These are phyloP conservation scores for Aproaerema taeniolella DNA, from an alignment of 2,888 invertebrate genomes.

Conservation along the genomic window DNA sequence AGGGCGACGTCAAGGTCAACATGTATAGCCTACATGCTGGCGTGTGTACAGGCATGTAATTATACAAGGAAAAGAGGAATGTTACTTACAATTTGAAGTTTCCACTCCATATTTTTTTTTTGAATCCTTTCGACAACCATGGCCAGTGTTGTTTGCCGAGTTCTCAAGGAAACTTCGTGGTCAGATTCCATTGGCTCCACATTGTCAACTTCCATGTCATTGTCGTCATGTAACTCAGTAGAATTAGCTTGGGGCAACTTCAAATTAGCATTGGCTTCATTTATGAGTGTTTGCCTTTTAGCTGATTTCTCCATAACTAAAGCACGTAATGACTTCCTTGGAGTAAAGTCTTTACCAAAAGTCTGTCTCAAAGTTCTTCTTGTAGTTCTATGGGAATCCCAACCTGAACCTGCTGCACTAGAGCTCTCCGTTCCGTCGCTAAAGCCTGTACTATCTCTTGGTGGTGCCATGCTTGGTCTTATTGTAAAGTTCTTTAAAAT, in stretches of 20 bases:
- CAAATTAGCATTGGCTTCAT: conserved; percentile 29
- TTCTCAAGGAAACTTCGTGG: conserved; percentile 39
- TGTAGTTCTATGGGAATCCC: conserved; percentile 66
- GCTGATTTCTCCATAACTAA: conserved; percentile 64
- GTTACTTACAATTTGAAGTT: conserved; percentile 48
- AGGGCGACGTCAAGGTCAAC: no score
- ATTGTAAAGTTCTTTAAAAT: conserved; percentile 34
- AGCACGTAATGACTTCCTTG: conserved; percentile 55
- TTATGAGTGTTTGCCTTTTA: conserved; percentile 39
- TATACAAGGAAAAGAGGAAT: no score
- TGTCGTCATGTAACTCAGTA: conserved; percentile 17
- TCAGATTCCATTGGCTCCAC: conserved; percentile 26
- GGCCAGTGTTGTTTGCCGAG: conserved; percentile 38
- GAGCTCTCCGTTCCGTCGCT: conserved; percentile 46
- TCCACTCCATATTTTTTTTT: conserved; percentile 38
- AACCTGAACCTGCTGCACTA: conserved; percentile 56
- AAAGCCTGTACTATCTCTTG: conserved; percentile 38
- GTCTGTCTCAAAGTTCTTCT: conserved; percentile 59
- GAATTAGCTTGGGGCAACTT: conserved; percentile 24
- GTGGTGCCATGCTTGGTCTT: conserved; percentile 37
- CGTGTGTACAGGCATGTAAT: no score
- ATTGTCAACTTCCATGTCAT: conserved; percentile 19
- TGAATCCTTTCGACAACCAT: conserved; percentile 44
- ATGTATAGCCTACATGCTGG: no score
- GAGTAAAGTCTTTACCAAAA: conserved; percentile 57